phyloP scores from a whole-genome alignment of 2,113 vertebrate species.

The Solea senegalensis region DNA sequence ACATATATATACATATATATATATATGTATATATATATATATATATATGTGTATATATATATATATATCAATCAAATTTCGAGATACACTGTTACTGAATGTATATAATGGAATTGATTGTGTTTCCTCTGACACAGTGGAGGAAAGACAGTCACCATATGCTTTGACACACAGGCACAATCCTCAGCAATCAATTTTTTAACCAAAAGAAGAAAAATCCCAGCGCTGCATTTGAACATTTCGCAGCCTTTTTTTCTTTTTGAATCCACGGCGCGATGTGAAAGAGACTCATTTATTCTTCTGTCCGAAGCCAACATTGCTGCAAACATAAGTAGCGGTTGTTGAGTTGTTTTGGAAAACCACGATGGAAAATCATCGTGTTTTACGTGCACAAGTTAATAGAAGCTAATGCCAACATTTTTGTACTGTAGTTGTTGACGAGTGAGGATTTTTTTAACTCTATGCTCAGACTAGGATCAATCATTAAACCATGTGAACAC shows the following conservation, averaged over 20 bases:
- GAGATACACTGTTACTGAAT: constrained; percentile 44
- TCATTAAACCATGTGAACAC: neutral
- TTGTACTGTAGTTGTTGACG: constrained; percentile 4
- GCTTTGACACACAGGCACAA: neutral
- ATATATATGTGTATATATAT: too few species aligned
- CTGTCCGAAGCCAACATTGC: neutral
- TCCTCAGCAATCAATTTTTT: constrained; percentile 22
- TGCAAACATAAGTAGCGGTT: neutral
- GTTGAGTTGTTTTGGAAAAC: too few species aligned
- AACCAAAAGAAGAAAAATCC: constrained; percentile 17
- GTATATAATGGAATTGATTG: constrained; percentile 36
- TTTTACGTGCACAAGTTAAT: neutral
- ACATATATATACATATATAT: too few species aligned
- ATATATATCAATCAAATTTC: constrained; percentile 15
- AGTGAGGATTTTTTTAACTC: neutral
- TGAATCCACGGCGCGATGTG: too few species aligned
- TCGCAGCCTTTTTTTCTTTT: too few species aligned
- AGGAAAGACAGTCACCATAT: constrained; percentile 15
- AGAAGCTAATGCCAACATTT: constrained; percentile 13
- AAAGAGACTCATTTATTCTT: too few species aligned
- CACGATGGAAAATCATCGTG: neutral
- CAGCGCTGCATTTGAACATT: too few species aligned
- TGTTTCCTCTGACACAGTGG: constrained; percentile 18
- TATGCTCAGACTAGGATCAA: too few species aligned
- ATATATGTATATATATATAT: too few species aligned